Percentiles rank a stretch among this genome's conserved stretches.
Evolutionary conservation across 2,888 invertebrate genomes (phyloP).

Genomic region (Polietes domitor): DNA sequence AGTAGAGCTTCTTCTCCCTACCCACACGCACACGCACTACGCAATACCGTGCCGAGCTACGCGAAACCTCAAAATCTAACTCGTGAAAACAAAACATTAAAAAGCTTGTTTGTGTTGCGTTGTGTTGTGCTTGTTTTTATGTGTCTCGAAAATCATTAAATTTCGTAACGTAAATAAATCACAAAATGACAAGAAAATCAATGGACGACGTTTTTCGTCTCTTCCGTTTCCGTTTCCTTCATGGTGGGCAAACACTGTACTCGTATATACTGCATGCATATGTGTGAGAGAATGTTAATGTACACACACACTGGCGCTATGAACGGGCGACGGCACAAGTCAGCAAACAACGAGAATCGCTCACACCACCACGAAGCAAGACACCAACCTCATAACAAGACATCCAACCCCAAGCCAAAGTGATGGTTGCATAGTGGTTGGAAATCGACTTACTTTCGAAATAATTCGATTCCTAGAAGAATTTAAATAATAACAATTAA

Average conservation of each 20-base stretch:
- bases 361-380: not conserved
- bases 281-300: too few species aligned
- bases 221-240: not conserved
- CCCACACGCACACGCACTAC: not conserved
- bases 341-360: too few species aligned
- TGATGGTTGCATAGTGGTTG: too few species aligned
- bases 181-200: constrained; percentile 48
- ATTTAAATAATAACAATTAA: too few species aligned
- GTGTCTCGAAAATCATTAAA: constrained; percentile 29
- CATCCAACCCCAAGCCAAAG: too few species aligned
- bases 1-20: not conserved
- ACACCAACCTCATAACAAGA: too few species aligned
- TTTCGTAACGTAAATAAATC: constrained; percentile 43
- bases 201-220: constrained; percentile 4
- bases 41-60: not conserved
- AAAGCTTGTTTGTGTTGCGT: not conserved
- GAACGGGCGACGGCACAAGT: too few species aligned
- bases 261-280: not conserved
- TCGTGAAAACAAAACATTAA: not conserved
- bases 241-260: not conserved
- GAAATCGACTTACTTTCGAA: too few species aligned
- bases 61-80: not conserved
- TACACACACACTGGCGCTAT: too few species aligned
- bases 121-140: not conserved
- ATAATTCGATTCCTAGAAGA: too few species aligned